Base-by-base conservation (phyloP, 2,113 vertebrate genomes). In the Labrus mixtus region DNA sequence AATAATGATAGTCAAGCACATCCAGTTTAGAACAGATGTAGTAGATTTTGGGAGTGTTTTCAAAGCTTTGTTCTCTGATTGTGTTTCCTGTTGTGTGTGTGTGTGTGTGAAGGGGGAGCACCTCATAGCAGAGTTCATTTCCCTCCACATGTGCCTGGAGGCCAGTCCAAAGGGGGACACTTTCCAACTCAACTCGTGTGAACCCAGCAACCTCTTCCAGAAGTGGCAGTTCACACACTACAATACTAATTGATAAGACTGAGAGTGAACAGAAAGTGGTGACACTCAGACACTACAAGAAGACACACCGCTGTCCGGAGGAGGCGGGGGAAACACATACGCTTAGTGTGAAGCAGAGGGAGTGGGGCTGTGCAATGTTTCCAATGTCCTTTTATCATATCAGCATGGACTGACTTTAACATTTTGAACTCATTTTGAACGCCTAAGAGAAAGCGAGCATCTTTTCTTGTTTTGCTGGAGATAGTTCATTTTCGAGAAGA, bases 191-290 rank as follows among this genome's bases (percentile, higher is more conserved):
- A 87, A 56, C 23, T 17, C 71, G 22, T 99, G 97, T 82, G 88
- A 95, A 23, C n/a, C 93, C 10, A 8, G 23, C 17, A 97, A 78
- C 22, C 23, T 76, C 3, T 78, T 92, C 53, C 98, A 99, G 39
- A 96, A 97, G 92, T 99, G 98, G 98, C 94, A 95, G 73, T 98
- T 99, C 74, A 96, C 96, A 71, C 93, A 91, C 13, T 97, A 98
- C 93, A 90, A 94, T 6, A 55, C 90, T 0, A 62, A 83, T 64
- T 95, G 91, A 97, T 2, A 58, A 74, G 76, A 29, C 6, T 51
- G 8, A 46, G 29, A 56, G 12, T 8, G 46, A 56, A 13, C n/a
- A 70, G 36, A 4, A 17, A 9, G 59, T 20, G 15, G 1, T 56
- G n/a, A 71, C 79, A 75, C 46, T 33, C 1, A 23, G 23, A 74